Evolutionary conservation across 2,797 vertebrate species (phyloP).

Genomic region (Linurgus olivaceus): DNA sequence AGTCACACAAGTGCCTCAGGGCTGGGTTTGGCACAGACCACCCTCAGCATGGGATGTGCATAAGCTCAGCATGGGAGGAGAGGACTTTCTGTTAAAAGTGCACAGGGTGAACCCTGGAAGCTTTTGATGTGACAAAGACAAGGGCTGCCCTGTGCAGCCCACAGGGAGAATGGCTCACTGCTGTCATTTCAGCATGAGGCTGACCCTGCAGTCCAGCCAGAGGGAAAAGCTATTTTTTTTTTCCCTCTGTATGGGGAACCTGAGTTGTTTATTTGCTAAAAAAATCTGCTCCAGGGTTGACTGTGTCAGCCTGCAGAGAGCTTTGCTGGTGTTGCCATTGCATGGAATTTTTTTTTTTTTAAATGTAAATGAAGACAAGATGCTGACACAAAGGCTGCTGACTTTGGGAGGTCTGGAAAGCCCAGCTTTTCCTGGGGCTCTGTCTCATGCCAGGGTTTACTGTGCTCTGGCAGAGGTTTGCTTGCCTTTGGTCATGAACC

Average conservation of each 20-base stretch:
- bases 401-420: neutral
- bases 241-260: neutral
- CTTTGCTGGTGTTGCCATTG: neutral
- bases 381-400: neutral
- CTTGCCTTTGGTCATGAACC: neutral
- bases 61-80: accelerated
- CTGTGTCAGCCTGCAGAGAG: neutral
- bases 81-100: neutral
- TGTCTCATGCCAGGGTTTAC: neutral
- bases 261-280: neutral
- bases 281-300: neutral
- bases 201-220: neutral
- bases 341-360: neutral
- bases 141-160: neutral
- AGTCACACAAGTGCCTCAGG: neutral
- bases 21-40: neutral
- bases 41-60: neutral
- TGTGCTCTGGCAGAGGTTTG: neutral
- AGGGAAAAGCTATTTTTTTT: neutral
- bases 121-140: neutral
- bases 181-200: neutral
- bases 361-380: neutral
- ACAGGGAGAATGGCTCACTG: neutral
- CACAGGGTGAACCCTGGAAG: neutral
- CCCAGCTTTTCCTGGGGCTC: neutral